phyloP scores from a whole-genome alignment of 1,140 invertebrate genomes.

The Archegozetes longisetosus region DNA sequence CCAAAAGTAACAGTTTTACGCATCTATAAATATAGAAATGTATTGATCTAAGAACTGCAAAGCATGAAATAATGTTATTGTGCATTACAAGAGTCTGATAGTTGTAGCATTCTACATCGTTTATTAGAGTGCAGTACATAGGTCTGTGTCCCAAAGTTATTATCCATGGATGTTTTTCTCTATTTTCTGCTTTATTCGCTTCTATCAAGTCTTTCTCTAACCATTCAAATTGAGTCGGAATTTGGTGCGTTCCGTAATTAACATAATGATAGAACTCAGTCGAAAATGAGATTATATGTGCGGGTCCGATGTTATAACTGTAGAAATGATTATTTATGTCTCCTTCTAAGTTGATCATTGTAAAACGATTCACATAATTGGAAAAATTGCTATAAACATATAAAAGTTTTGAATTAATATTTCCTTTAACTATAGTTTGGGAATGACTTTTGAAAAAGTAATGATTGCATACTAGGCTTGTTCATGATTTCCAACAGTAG shows the following conservation, averaged over 20 bases:
- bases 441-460: constrained; percentile 53
- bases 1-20: no score
- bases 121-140: constrained; percentile 85
- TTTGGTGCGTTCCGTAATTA: constrained; percentile 58
- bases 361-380: no score
- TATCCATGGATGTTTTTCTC: constrained; percentile 69
- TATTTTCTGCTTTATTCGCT: constrained; percentile 39
- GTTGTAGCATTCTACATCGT: no score
- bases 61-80: no score
- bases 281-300: no score
- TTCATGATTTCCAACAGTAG: constrained; percentile 76
- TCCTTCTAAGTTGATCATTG: constrained; percentile 51
- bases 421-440: neutral
- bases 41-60: no score
- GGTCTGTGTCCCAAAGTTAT: constrained; percentile 81
- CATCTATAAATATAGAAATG: no score
- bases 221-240: constrained; percentile 78
- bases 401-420: constrained; percentile 2
- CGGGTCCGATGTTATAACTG: constrained; percentile 56
- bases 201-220: constrained; percentile 56
- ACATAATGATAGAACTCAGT: constrained; percentile 55
- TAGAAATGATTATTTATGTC: constrained; percentile 22
- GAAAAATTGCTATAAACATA: constrained; percentile 53
- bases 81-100: no score
- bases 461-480: constrained; percentile 62